phyloP scores from a whole-genome alignment of 2,797 vertebrate species.

The Labroides dimidiatus region DNA sequence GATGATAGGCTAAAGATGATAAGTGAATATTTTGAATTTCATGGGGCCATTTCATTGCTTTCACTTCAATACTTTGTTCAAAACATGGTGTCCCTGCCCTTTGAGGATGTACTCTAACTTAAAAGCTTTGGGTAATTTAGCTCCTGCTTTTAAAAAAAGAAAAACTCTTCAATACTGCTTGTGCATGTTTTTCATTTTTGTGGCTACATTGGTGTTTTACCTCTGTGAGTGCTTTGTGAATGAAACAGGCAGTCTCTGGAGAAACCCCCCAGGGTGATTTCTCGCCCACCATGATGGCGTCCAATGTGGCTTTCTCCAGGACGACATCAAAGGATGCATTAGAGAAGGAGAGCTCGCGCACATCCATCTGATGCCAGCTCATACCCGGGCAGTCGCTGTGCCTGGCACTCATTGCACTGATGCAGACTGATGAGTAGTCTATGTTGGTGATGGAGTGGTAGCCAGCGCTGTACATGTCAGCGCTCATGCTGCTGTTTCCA shows the following conservation, averaged over 20 bases:
- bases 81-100: too few relatives aligned
- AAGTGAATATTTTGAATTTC: not conserved
- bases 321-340: constrained; percentile 87
- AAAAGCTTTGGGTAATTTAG: too few relatives aligned
- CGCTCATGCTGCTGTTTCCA: constrained; percentile 91
- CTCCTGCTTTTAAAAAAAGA: too few relatives aligned
- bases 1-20: too few relatives aligned
- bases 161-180: not conserved
- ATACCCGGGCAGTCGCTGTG: constrained; percentile 81
- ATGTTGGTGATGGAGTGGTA: constrained; percentile 89
- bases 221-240: constrained; percentile 85
- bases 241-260: constrained; percentile 63
- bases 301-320: constrained; percentile 92
- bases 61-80: too few relatives aligned
- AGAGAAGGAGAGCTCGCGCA: constrained; percentile 84
- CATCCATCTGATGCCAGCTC: constrained; percentile 92
- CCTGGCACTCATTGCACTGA: constrained; percentile 85
- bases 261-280: constrained; percentile 89
- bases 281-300: constrained; percentile 91
- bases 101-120: too few relatives aligned
- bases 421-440: constrained; percentile 92
- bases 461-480: constrained; percentile 86
- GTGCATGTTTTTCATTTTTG: too few relatives aligned
- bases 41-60: not conserved
- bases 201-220: constrained; percentile 51